These are phyloP conservation scores for Panthera uncia DNA, from an alignment of 2,113 vertebrate species.

Conservation along the genomic window DNA sequence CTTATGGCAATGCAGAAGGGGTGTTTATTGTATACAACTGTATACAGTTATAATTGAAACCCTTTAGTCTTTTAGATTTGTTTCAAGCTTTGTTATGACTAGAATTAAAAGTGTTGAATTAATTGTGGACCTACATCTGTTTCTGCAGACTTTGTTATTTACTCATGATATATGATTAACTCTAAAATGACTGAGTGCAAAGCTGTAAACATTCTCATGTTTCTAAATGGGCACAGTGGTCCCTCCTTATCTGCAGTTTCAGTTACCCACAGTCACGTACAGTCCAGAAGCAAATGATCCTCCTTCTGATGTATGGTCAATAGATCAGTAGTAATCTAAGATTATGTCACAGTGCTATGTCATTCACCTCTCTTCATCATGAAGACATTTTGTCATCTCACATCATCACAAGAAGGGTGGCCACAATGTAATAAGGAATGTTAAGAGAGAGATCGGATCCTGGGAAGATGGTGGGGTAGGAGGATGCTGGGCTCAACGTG, in stretches of 20 bases:
- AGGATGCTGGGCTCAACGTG: too few species aligned
- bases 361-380: not conserved
- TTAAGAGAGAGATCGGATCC: too few species aligned
- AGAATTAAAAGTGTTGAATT: not conserved
- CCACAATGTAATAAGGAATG: not conserved
- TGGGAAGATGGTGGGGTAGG: fast-evolving
- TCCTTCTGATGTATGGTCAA: not conserved
- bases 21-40: not conserved
- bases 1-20: not conserved
- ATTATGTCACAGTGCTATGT: not conserved
- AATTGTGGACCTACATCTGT: not conserved
- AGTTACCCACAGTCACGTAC: not conserved
- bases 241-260: not conserved
- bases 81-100: not conserved
- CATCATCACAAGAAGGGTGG: not conserved
- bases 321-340: not conserved
- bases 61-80: not conserved
- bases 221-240: not conserved
- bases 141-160: not conserved
- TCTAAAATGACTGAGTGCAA: not conserved
- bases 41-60: not conserved
- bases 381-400: not conserved
- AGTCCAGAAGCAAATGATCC: not conserved
- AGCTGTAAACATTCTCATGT: not conserved
- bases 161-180: not conserved